Evolutionary conservation across 2,113 vertebrate species (phyloP).

Genomic region (Kryptolebias marmoratus): DNA sequence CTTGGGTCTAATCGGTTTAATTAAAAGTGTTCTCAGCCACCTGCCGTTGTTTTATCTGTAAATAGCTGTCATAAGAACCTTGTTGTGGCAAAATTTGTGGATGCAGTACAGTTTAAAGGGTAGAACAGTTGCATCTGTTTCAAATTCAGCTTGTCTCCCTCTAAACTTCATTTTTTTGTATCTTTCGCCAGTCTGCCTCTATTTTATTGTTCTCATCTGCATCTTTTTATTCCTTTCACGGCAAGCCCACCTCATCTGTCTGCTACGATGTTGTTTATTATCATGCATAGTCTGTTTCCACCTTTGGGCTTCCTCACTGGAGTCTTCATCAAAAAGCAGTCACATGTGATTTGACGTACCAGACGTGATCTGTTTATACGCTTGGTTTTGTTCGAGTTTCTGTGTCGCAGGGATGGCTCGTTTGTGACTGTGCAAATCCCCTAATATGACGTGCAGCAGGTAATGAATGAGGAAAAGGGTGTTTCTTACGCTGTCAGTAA

Average conservation of each 20-base stretch:
- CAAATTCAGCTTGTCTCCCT: background rate
- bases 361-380: slow-evolving; percentile 11
- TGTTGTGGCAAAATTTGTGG: background rate
- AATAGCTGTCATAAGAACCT: background rate
- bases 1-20: background rate
- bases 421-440: background rate
- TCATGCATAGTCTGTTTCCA: slow-evolving; percentile 3
- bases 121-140: background rate
- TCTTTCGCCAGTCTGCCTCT: background rate
- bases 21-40: background rate
- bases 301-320: background rate
- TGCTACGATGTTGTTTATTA: background rate
- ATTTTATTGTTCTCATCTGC: background rate
- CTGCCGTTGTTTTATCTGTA: background rate
- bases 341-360: slow-evolving; percentile 28
- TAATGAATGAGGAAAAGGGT: slow-evolving; percentile 2
- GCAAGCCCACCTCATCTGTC: background rate
- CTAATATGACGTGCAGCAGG: background rate
- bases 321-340: slow-evolving; percentile 40
- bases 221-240: background rate
- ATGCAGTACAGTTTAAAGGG: background rate
- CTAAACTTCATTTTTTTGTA: too few species aligned
- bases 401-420: background rate
- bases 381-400: background rate
- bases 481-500: background rate